Base-by-base conservation (phyloP, 2,888 invertebrate genomes). In the Acrobasis consociella region DNA sequence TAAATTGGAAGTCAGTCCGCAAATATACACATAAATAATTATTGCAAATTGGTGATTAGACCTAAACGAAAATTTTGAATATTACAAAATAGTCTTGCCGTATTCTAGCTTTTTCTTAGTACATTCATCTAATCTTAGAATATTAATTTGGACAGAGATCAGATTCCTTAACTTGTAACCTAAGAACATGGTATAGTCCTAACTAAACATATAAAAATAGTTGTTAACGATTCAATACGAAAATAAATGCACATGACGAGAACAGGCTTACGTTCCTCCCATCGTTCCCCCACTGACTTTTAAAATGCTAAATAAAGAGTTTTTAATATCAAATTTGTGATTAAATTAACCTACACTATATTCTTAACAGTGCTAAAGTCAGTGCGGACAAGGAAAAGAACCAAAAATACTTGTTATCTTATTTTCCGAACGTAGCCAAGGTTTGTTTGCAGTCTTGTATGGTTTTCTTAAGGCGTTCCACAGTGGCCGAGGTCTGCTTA, bases 391-490 rank as follows among this genome's bases (percentile, higher is more conserved):
- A 17, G 56, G 15, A 56, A 56, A 17, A 22, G 1, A 10, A 46
- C 13, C 16, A 9, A 42, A 42, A 42, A 42, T 8, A 22, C 39
- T 16, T 39, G 16, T 16, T 39, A 17, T 16, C 17, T 65, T 82
- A 84, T 75, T 91, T 91, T 16, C 89, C 89, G 62, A 86, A 91
- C 60, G 76, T 85, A 0, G 82, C 79, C 39, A 92, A 85, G 1
- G 83, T 87, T 50, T 80, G 86, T 76, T 94, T 93, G 72, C 94
- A 94, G 63, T 95, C 95, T 62, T 88, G 82, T 61, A 97, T 95
- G 59, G 95, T 94, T 72, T 95, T 94, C 67, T 95, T 94, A 64
- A 97, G 93, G 42, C 97, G 93, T 78, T 97, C 97, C 73, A 94
- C 95, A 65, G 96, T 95, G n/a, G 96, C 96, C 7, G 95, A 94